phyloP scores from a whole-genome alignment of 2,113 vertebrate genomes.

The Cavia aperea region DNA sequence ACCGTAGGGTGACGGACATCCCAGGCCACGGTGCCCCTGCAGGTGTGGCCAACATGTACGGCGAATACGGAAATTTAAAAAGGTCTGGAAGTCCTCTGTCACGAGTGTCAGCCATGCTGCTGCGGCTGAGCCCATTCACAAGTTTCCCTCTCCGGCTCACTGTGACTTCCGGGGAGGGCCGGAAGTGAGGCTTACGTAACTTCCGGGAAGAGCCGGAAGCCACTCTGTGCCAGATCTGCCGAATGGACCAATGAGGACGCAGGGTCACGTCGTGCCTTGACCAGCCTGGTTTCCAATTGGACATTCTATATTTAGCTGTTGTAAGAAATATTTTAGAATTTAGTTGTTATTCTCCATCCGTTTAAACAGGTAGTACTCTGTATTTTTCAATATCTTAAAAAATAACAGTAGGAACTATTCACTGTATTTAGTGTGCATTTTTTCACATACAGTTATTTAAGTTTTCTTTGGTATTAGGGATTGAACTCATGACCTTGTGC shows the following conservation, averaged over 20 bases:
- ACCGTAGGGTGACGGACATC: accelerated
- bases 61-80: neutral
- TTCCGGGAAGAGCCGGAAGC: neutral
- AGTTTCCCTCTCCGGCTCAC: neutral
- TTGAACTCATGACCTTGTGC: too few relatives aligned
- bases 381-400: neutral
- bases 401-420: neutral
- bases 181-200: neutral
- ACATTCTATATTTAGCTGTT: neutral
- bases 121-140: neutral
- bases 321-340: neutral
- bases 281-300: neutral
- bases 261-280: neutral
- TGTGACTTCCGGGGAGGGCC: neutral
- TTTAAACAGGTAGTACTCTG: neutral
- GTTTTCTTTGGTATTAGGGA: neutral
- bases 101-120: neutral
- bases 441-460: neutral
- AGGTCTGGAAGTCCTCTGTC: neutral
- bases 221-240: neutral
- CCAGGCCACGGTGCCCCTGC: too few relatives aligned
- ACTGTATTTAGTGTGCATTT: neutral
- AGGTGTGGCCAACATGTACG: neutral
- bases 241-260: neutral
- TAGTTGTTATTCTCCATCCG: neutral